phyloP scores from a whole-genome alignment of 1,140 invertebrate genomes.

The Zaprionus nigranus region DNA sequence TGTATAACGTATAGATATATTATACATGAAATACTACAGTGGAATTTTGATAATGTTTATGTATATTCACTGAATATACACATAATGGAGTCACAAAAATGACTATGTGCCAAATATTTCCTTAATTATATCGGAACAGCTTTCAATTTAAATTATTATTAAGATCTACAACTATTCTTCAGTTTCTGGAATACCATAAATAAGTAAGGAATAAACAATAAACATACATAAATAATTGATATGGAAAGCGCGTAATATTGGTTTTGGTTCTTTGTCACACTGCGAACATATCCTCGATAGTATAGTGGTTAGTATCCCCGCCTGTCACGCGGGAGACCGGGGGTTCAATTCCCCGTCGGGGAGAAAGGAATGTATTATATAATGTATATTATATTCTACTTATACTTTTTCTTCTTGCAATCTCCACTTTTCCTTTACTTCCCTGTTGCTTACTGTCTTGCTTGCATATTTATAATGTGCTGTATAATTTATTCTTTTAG shows the following conservation, averaged over 20 bases:
- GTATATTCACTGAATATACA: too few species aligned
- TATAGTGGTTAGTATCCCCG: constrained; percentile 86
- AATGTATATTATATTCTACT: neutral
- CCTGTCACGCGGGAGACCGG: constrained; percentile 86
- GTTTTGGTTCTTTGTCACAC: neutral
- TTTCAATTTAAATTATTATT: too few species aligned
- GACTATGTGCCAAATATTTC: too few species aligned
- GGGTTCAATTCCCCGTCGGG: constrained; percentile 60
- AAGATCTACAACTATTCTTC: too few species aligned
- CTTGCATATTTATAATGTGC: neutral
- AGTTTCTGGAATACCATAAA: too few species aligned
- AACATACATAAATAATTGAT: too few species aligned
- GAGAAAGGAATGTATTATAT: neutral
- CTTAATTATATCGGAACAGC: too few species aligned
- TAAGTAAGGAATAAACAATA: too few species aligned
- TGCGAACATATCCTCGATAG: constrained; percentile 83
- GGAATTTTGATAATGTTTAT: neutral
- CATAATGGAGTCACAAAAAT: too few species aligned
- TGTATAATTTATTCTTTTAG: neutral
- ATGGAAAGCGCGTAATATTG: neutral
- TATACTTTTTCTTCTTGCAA: neutral
- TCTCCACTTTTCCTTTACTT: neutral
- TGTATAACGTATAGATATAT: neutral
- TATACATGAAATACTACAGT: neutral
- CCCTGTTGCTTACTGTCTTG: neutral